phyloP scores from a whole-genome alignment of 2,113 vertebrate species.

The Cacatua alba region DNA sequence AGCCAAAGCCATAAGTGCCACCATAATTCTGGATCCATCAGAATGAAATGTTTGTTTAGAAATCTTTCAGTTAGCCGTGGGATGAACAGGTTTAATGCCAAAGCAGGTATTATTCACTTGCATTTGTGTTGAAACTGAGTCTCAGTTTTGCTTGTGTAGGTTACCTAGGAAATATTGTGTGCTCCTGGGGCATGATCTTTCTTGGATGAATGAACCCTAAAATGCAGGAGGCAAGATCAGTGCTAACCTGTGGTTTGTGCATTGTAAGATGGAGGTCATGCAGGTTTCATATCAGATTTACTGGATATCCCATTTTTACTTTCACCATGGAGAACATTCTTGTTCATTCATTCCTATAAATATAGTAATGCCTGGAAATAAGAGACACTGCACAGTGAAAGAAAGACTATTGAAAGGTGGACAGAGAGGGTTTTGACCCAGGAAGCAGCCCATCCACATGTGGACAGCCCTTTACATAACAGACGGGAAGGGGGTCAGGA shows the following conservation, averaged over 20 bases:
- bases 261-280: neutral
- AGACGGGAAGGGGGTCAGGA: neutral
- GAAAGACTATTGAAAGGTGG: neutral
- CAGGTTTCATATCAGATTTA: neutral
- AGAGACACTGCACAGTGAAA: accelerated
- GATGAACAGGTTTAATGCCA: neutral
- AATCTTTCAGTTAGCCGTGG: neutral
- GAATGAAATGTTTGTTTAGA: neutral
- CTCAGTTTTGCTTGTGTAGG: neutral
- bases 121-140: neutral
- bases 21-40: neutral
- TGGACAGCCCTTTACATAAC: accelerated
- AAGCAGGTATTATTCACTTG: neutral
- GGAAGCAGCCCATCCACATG: neutral
- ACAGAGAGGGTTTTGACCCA: neutral
- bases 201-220: neutral
- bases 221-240: neutral
- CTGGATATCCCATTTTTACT: neutral
- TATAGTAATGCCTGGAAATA: neutral
- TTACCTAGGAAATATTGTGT: neutral
- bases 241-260: neutral
- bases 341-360: neutral
- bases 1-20: neutral
- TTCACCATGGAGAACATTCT: accelerated
- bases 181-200: neutral